These are phyloP conservation scores for Quadroppia sp. DNA, from an alignment of 2,888 invertebrate species.

Conservation along the genomic window DNA sequence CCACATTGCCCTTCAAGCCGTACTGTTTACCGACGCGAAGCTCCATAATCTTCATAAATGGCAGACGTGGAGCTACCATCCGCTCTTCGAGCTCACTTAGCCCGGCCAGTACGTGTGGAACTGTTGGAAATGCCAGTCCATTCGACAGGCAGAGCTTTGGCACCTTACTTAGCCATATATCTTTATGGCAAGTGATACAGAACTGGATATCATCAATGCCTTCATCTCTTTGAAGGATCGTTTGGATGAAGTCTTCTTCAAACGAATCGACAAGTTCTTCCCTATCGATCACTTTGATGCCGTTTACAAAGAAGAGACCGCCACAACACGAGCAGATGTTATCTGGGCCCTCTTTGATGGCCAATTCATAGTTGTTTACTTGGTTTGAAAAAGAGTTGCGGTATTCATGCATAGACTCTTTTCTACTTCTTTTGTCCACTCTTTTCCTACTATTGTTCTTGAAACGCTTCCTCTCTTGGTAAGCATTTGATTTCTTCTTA, in stretches of 20 bases:
- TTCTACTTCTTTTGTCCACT: not conserved
- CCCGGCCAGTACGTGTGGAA: not conserved
- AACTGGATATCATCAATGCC: not conserved
- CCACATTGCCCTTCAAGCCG: slow-evolving; percentile 46
- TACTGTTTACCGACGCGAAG: not conserved
- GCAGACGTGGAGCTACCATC: slow-evolving; percentile 50
- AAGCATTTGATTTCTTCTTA: too few relatives aligned
- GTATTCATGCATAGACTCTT: too few relatives aligned
- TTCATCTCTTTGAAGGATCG: not conserved
- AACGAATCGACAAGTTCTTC: not conserved
- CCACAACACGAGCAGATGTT: not conserved
- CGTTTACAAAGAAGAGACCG: not conserved
- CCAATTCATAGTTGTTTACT: not conserved
- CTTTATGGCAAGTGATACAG: not conserved
- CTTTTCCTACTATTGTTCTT: too few relatives aligned
- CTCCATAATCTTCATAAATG: slow-evolving; percentile 51
- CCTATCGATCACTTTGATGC: not conserved
- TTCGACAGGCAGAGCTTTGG: not conserved
- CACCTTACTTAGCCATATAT: not conserved
- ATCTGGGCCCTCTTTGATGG: not conserved
- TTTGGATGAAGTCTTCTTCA: not conserved
- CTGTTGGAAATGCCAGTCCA: not conserved
- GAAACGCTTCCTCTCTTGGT: too few relatives aligned
- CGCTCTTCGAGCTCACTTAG: slow-evolving; percentile 50
- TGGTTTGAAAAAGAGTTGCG: not conserved